Evolutionary conservation across 2,797 vertebrate genomes (phyloP).

Genomic region (Hoplostethus mediterraneus): DNA sequence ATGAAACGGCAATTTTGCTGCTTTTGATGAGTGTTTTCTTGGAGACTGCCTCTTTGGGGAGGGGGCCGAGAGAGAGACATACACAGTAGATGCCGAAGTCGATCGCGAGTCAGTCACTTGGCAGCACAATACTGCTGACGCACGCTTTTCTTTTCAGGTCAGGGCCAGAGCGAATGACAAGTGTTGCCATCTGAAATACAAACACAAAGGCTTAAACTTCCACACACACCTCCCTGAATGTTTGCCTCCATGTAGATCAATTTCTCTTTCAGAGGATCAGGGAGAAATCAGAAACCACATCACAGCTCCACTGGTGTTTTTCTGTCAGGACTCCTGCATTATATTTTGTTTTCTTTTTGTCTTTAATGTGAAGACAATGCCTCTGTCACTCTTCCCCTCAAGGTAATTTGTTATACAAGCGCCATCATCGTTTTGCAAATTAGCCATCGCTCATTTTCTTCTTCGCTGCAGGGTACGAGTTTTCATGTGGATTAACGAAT

Average conservation of each 20-base stretch:
- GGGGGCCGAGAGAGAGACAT: slow-evolving; percentile 3
- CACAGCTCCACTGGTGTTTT: slow-evolving; percentile 27
- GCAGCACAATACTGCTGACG: not conserved
- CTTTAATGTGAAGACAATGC: slow-evolving; percentile 18
- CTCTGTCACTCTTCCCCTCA: slow-evolving; percentile 22
- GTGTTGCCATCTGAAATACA: not conserved
- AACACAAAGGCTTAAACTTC: not conserved
- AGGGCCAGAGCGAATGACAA: not conserved
- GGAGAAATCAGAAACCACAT: not conserved
- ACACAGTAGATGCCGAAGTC: not conserved
- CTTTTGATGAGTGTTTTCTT: not conserved
- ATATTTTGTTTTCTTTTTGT: slow-evolving; percentile 25
- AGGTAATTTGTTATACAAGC: slow-evolving; percentile 14
- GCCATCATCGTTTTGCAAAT: slow-evolving; percentile 43
- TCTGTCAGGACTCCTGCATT: slow-evolving; percentile 26
- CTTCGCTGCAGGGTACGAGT: not conserved
- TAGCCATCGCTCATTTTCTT: slow-evolving; percentile 31
- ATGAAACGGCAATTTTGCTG: not conserved
- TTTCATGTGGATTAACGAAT: slow-evolving; percentile 29
- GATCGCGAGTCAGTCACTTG: slow-evolving; percentile 14
- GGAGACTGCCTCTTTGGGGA: not conserved
- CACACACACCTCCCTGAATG: slow-evolving; percentile 11
- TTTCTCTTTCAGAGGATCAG: not conserved
- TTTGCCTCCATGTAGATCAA: slow-evolving; percentile 19
- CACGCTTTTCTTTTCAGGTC: slow-evolving; percentile 14